A percentile compares a stretch with the other conserved stretches of the same genome.
These are phyloP conservation scores for Typhlomys cinereus DNA, from an alignment of 2,113 vertebrate genomes.

Conservation along the genomic window DNA sequence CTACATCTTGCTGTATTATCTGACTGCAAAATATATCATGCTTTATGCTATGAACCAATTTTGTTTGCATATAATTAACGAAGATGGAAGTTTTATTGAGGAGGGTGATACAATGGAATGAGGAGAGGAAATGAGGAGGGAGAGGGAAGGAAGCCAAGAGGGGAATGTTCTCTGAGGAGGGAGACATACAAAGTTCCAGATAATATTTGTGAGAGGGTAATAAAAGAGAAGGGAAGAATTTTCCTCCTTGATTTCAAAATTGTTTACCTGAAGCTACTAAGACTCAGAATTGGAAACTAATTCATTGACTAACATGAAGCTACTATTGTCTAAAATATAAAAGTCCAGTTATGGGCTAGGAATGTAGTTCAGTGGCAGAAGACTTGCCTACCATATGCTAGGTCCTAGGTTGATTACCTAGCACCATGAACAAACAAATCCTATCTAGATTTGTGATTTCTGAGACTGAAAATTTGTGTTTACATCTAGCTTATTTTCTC, in stretches of 20 bases:
- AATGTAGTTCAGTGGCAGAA: background rate
- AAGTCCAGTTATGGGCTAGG: background rate
- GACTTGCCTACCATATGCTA: background rate
- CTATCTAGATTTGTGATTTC: background rate
- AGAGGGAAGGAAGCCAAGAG: background rate
- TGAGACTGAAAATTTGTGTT: background rate
- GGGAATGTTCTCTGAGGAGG: background rate
- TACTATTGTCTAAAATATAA: conserved; percentile 8
- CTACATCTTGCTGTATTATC: background rate
- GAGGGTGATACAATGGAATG: background rate
- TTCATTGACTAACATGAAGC: conserved; percentile 4
- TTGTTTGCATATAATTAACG: conserved; percentile 45
- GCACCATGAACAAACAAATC: background rate
- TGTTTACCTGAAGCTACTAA: background rate
- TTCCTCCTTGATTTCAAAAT: conserved; percentile 4
- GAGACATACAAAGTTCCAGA: background rate
- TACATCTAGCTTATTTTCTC: background rate
- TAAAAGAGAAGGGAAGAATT: background rate
- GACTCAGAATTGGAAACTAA: conserved; percentile 19
- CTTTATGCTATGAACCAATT: background rate
- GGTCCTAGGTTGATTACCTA: background rate
- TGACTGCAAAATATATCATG: background rate
- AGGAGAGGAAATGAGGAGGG: conserved; percentile 29
- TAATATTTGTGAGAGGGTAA: background rate
- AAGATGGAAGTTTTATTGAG: conserved; percentile 18